Evolutionary conservation across 2,888 invertebrate species (phyloP), one percentile per base, ranked within the genome.

Genomic region (Pogonocherus hispidulus): DNA sequence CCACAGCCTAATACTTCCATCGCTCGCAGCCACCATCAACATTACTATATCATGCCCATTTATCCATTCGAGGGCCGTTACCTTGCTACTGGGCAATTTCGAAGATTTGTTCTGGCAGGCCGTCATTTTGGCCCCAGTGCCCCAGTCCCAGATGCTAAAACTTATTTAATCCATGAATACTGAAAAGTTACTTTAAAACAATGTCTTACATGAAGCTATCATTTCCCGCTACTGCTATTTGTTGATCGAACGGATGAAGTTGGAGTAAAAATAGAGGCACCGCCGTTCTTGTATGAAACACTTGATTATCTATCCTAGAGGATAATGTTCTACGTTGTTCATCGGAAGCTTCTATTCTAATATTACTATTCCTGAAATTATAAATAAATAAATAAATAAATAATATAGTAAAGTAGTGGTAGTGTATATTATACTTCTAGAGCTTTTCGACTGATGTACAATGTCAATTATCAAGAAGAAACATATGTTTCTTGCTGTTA

Each of bases 231-330:
- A 96, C 93, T 35, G 94, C 95, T 67, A 96, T 89, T 84, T 95
- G 94, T 74, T 94, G 92, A 83, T 97, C 96, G 85, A 94, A 97
- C 0, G 97, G 97, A 87, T 97, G 94, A 84, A 98, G 94, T 76
- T 91, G 90, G 41, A 97, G 88, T 32, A 94, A 90, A 73, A 92
- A 89, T 14, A 97, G 95, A 66, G 93, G 90, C 76, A 92, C 91
- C 69, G 92, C 90, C 76, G 94, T 94, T 82, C 94, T 91, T 66
- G 93, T 91, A 80, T 93, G 91, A 88, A 95, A 96, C 69, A 93
- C 90, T 86, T 94, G 94, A 74, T 93, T 91, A 83, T 97, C 96
- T 77, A 96, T 88, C 72, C 92, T 90, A 63, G 89, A 84, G 74
- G 89, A 88, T 35, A 86, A 84, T 66, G 89, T 86, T 65, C 87